These are phyloP conservation scores for Holacanthella duospinosa DNA, from an alignment of 2,888 invertebrate genomes.

Conservation along the genomic window DNA sequence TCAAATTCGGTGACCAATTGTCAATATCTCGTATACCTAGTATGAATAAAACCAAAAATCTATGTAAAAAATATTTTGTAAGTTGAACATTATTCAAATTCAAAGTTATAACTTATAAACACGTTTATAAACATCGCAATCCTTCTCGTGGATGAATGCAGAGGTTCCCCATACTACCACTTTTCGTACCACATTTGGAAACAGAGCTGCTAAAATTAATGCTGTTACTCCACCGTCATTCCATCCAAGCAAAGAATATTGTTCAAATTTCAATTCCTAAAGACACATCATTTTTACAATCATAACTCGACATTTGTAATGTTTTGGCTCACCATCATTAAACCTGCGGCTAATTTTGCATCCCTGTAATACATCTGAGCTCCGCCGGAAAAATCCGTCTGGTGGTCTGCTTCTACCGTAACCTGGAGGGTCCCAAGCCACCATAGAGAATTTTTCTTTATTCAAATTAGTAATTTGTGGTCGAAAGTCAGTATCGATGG, in stretches of 20 bases:
- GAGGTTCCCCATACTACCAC: conserved; percentile 69
- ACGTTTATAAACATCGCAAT: conserved; percentile 14
- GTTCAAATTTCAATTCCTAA: conserved; percentile 48
- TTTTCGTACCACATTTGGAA: conserved; percentile 56
- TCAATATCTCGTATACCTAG: conserved; percentile 54
- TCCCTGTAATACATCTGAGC: conserved; percentile 39
- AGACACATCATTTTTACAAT: neutral
- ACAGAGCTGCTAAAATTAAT: conserved; percentile 62
- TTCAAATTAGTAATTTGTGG: conserved; percentile 45
- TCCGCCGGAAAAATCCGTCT: conserved; percentile 38
- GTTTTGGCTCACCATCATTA: conserved; percentile 40
- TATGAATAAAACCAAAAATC: too few relatives aligned
- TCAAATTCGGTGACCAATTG: conserved; percentile 69
- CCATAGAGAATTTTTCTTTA: conserved; percentile 51
- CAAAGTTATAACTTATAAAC: too few relatives aligned
- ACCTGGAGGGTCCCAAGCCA: conserved; percentile 58
- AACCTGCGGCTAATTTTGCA: conserved; percentile 40
- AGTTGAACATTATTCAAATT: too few relatives aligned
- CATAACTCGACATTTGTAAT: neutral
- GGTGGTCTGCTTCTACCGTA: conserved; percentile 40
- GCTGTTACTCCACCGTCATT: conserved; percentile 76
- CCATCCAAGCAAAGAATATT: conserved; percentile 63
- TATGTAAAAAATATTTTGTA: too few relatives aligned
- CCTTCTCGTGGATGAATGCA: conserved; percentile 47
- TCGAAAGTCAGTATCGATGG: conserved; percentile 20